Conservation (phyloP, 2,113 vertebrate genomes). For the Aythya baeri region DNA sequence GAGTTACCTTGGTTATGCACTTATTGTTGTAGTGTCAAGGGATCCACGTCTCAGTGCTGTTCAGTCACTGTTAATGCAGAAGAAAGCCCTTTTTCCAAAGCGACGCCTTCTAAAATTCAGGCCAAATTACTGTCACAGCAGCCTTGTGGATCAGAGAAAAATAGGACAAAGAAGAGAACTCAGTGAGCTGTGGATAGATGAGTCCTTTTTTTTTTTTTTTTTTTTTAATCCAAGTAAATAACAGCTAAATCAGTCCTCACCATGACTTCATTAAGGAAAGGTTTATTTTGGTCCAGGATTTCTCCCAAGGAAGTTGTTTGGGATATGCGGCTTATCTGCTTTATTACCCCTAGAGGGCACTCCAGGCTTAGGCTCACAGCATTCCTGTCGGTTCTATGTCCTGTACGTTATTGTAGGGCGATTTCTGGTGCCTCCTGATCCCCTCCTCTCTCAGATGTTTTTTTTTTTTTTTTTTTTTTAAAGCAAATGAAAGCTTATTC, state of each 20-base stretch:
- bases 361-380: not conserved
- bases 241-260: not conserved
- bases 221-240: not conserved
- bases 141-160: not conserved
- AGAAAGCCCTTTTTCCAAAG: not conserved
- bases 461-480: not conserved
- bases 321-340: rapidly evolving
- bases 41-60: not conserved
- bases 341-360: conserved; percentile 38
- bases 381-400: rapidly evolving
- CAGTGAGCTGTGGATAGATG: rapidly evolving
- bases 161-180: not conserved
- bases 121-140: not conserved
- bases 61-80: not conserved
- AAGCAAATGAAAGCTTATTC: not conserved
- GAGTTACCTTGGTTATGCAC: not conserved
- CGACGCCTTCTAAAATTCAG: not conserved
- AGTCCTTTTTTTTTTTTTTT: not conserved
- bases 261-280: not conserved
- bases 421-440: not conserved
- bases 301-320: rapidly evolving
- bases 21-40: not conserved
- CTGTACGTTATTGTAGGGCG: rapidly evolving
- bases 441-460: not conserved
- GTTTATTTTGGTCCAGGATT: not conserved